A percentile compares a stretch with the other conserved stretches of the same genome.
phyloP scores from a whole-genome alignment of 2,113 vertebrate genomes.

The Lethenteron reissneri region DNA sequence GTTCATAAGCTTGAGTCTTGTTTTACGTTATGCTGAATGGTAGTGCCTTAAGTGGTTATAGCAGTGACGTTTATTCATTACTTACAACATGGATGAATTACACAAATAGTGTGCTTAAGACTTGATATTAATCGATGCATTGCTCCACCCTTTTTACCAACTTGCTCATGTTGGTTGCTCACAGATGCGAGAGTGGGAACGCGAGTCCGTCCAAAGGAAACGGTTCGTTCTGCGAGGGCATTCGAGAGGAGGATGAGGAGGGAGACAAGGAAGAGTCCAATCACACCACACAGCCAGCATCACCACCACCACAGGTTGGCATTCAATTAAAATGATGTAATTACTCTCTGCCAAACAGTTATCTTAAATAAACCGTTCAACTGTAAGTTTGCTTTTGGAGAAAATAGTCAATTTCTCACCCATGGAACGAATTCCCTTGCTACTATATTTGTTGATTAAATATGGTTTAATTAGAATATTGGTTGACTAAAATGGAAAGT shows the following conservation, averaged over 20 bases:
- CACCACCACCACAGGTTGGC: not conserved
- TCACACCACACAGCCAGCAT: slow-evolving; percentile 33
- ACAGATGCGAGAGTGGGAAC: slow-evolving; percentile 52
- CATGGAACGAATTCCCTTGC: too few species aligned
- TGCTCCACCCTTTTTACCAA: not conserved
- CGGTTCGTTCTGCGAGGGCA: slow-evolving; percentile 62
- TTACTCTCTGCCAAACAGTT: slow-evolving; percentile 4
- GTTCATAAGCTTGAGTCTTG: too few species aligned
- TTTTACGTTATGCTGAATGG: too few species aligned
- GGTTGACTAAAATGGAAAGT: too few species aligned
- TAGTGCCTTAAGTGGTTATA: too few species aligned
- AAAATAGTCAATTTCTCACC: not conserved
- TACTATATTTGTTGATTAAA: too few species aligned
- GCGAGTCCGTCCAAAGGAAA: slow-evolving; percentile 45
- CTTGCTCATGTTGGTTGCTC: slow-evolving; percentile 9
- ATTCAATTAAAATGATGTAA: not conserved
- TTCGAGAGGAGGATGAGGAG: slow-evolving; percentile 63
- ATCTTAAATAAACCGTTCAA: not conserved
- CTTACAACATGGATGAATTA: too few species aligned
- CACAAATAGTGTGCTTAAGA: too few species aligned
- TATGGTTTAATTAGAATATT: too few species aligned
- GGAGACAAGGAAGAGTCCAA: slow-evolving; percentile 22
- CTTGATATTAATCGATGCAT: too few species aligned
- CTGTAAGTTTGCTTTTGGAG: not conserved
- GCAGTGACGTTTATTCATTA: too few species aligned